Conservation (phyloP, 2,113 vertebrate genomes). For the Erythrocercus mccallii region DNA sequence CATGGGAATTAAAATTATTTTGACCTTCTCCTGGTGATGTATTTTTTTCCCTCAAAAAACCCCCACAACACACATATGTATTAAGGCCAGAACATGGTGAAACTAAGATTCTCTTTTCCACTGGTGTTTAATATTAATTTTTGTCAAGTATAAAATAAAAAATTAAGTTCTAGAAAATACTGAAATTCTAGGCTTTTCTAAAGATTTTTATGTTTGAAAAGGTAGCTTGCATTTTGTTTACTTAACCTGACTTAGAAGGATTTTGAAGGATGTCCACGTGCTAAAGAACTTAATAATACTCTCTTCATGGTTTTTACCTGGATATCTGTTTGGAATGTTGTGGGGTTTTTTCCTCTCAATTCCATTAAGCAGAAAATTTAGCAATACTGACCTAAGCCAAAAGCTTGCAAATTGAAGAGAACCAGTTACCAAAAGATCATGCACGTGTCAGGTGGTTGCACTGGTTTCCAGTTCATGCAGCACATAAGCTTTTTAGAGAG, state of each 20-base stretch:
- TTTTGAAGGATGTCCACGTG: neutral
- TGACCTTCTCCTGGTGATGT: neutral
- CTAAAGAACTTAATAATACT: neutral
- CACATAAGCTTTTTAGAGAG: neutral
- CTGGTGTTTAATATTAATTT: neutral
- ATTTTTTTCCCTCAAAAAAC: neutral
- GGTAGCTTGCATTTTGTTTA: neutral
- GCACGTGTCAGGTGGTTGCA: neutral
- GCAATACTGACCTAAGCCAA: neutral
- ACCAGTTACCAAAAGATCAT: neutral
- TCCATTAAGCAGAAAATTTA: neutral
- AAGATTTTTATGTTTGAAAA: neutral
- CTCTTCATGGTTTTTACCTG: neutral
- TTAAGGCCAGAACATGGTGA: neutral
- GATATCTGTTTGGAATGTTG: neutral
- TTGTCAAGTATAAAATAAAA: neutral
- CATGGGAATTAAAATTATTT: neutral
- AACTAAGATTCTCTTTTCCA: neutral
- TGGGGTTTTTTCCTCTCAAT: neutral
- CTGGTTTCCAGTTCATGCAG: neutral
- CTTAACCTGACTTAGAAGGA: neutral
- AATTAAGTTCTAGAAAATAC: neutral
- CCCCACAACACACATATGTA: rapidly evolving
- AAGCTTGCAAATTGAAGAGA: neutral
- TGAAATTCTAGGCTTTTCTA: neutral